Evolutionary conservation across 2,113 vertebrate species (phyloP), one percentile per base, ranked within the genome.

Genomic region (Anarrhichthys ocellatus): DNA sequence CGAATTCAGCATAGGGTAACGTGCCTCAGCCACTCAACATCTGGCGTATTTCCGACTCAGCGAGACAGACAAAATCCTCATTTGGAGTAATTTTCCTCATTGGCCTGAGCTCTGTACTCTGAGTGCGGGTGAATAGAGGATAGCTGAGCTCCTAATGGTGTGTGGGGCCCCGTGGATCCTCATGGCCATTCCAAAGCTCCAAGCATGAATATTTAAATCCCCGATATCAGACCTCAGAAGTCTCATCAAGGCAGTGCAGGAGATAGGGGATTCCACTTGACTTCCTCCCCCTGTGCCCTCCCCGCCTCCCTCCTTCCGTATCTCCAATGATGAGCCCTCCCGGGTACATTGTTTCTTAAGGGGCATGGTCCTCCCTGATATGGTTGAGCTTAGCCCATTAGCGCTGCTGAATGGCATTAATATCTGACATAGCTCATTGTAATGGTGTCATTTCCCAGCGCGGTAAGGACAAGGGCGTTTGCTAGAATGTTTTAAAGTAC

Each of bases 341-440:
- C 80, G 88, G 90, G 83, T 79, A 87, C 77, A 73, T 82, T 86
- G 87, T 91, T 82, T 89, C 89, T 89, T 81, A 75, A 87, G 90
- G 93, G 90, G 82, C 89, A 81, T 80, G 82, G 89, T 81, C 83
- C 61, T 87, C 70, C 44, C 89, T 84, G 88, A 92, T 93, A 89
- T 50, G 89, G 85, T 73, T 74, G 80, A 86, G 85, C 89, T 89
- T 89, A 85, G 91, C 84, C 88, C 90, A 90, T 93, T 93, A 92
- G 88, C 82, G 59, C 32, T 20, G 46, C 87, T 86, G 85, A 83
- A 91, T 88, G 79, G 73, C 87, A 87, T 92, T 92, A 92, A 88
- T 93, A 92, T 91, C 73, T 87, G 84, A 85, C 89, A 92, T 87
- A 89, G 89, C 93, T 93, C 91, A 91, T 90, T 87, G 90, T 91